Base-by-base conservation (phyloP, 2,888 invertebrate species). In the Trichogramma evanescens region DNA sequence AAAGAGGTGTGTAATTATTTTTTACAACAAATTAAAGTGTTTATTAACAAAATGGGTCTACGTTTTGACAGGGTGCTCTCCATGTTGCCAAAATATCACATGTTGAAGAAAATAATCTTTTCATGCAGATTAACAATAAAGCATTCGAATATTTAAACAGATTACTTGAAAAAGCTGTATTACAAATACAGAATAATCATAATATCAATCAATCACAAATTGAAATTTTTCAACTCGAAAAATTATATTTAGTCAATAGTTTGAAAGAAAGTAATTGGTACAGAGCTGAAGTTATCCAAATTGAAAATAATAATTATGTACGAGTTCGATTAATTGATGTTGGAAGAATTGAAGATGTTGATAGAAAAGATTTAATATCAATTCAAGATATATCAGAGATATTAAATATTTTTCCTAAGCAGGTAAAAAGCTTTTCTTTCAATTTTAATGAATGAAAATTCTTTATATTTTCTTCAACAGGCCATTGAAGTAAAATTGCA, bases 401-500 rank as follows among this genome's bases (percentile, higher is more conserved):
- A 10, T 63, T 81, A 26, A 72, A 69, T 13, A 71, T 71, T 53
- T 81, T 76, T 64, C 82, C 82, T 0, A 66, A 72, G 2, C 82
- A 82, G 70, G 81, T 74, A 82, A 82, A 67, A 79, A 79, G 10
- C 9, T 10, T 46, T 46, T 8, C 9, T 50, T 8, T n/a, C n/a
- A n/a, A n/a, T 38, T 42, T 42, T 49, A 8, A 44, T 49, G 10
- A 1, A 50, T 46, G 44, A 40, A 58, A 46, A 13, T 52, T 43
- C 40, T 50, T 9, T 50, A 10, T n/a, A 51, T 6, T 39, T 13
- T 7, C 42, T 63, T 58, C 44, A 63, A 39, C 68, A 86, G 80
- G 85, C 84, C n/a, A 70, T 84, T 62, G 80, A 81, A 66, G 83
- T 85, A 54, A 80, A 81, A 8, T 78, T 88, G 64, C 81, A 84